phyloP scores from a whole-genome alignment of 2,888 invertebrate species.

The Oithona nana region DNA sequence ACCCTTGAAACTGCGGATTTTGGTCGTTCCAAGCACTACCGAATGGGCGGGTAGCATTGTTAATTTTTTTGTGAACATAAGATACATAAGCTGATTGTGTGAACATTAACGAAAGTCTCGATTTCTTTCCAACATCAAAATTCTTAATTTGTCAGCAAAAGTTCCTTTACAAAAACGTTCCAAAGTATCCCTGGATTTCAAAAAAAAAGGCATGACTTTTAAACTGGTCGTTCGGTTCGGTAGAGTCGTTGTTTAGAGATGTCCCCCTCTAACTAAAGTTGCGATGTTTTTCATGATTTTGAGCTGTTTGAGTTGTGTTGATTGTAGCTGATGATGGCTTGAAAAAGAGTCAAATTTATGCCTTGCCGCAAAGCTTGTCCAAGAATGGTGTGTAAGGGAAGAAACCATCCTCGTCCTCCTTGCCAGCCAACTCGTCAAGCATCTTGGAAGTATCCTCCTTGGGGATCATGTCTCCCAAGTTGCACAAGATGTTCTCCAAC shows the following conservation, averaged over 20 bases:
- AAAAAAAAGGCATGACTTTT: too few species aligned
- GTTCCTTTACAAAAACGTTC: too few species aligned
- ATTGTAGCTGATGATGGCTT: too few species aligned
- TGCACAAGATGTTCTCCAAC: constrained; percentile 79
- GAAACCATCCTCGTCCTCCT: constrained; percentile 83
- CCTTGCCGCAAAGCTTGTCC: constrained; percentile 2
- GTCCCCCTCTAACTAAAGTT: too few species aligned
- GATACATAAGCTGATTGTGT: not conserved
- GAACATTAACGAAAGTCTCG: not conserved
- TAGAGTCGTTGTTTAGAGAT: too few species aligned
- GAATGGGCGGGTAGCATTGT: not conserved
- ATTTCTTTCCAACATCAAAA: too few species aligned
- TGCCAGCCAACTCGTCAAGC: constrained; percentile 66
- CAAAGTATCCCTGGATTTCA: too few species aligned
- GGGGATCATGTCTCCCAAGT: constrained; percentile 68
- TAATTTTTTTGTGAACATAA: not conserved
- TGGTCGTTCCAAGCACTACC: not conserved
- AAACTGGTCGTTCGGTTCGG: too few species aligned
- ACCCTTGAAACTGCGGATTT: not conserved
- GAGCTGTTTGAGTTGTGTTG: not conserved
- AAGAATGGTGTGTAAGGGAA: constrained; percentile 44
- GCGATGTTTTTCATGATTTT: too few species aligned
- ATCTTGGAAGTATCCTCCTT: constrained; percentile 58
- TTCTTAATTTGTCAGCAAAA: too few species aligned
- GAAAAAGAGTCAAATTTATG: not conserved